Percentiles rank a stretch among this genome's conserved stretches.
These are phyloP conservation scores for Drosophila lutescens DNA, from an alignment of 2,888 invertebrate species.

Conservation along the genomic window DNA sequence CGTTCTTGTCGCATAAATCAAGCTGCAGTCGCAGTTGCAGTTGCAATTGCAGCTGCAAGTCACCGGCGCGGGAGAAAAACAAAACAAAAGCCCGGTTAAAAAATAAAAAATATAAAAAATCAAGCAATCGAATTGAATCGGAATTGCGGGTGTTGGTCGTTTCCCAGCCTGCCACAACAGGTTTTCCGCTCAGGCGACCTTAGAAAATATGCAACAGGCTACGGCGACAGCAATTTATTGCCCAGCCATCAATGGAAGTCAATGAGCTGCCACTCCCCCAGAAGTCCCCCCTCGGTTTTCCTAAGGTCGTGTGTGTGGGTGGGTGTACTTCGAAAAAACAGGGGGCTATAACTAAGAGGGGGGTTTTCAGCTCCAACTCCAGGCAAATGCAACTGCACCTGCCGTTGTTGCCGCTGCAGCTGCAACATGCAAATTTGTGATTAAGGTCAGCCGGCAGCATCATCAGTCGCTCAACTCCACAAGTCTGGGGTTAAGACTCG, in stretches of 20 bases:
- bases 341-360: neutral
- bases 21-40: slow-evolving; percentile 44
- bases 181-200: slow-evolving; percentile 64
- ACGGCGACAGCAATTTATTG: slow-evolving; percentile 63
- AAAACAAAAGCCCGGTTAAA: slow-evolving; percentile 33
- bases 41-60: slow-evolving; percentile 45
- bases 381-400: slow-evolving; percentile 52
- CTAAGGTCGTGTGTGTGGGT: slow-evolving; percentile 51
- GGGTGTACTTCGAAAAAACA: slow-evolving; percentile 54
- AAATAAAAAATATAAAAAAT: slow-evolving; percentile 34
- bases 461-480: slow-evolving; percentile 58
- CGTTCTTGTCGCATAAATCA: slow-evolving; percentile 73
- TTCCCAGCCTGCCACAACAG: slow-evolving; percentile 50
- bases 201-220: slow-evolving; percentile 69
- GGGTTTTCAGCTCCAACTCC: neutral
- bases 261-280: slow-evolving; percentile 62
- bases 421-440: slow-evolving; percentile 77
- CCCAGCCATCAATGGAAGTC: slow-evolving; percentile 62
- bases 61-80: slow-evolving; percentile 24
- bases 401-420: slow-evolving; percentile 42
- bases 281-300: slow-evolving; percentile 34
- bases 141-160: slow-evolving; percentile 71
- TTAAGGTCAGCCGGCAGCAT: slow-evolving; percentile 76
- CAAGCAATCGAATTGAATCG: slow-evolving; percentile 33
- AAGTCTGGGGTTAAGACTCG: slow-evolving; percentile 44